Conservation (phyloP, 1,140 invertebrate species). For the Mycetomoellerius zeteki region DNA sequence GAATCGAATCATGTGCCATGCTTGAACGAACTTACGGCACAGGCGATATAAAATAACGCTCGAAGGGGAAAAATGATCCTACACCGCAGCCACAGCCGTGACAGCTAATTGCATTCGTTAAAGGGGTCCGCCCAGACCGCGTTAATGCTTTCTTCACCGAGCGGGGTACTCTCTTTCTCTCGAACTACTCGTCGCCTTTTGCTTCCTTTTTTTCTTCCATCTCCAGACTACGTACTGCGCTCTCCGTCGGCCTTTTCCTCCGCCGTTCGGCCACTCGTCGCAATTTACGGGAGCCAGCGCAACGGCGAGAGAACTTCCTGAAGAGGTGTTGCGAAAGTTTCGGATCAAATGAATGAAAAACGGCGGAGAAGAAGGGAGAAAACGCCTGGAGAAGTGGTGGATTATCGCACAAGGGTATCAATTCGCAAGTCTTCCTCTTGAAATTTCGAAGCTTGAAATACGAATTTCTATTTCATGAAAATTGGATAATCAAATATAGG, state of each 20-base stretch:
- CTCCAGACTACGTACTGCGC: neutral
- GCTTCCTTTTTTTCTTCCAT: constrained; percentile 3
- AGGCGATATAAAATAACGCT: constrained; percentile 60
- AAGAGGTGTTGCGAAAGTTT: constrained; percentile 59
- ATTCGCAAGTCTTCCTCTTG: neutral
- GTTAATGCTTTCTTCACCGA: constrained; percentile 47
- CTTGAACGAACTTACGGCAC: constrained; percentile 50
- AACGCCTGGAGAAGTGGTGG: constrained; percentile 14
- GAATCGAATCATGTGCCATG: constrained; percentile 57
- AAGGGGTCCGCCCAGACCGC: constrained; percentile 42
- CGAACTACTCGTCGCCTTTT: neutral
- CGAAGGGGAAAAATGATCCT: constrained; percentile 58
- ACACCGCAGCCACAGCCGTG: constrained; percentile 25
- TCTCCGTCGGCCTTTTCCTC: constrained; percentile 13
- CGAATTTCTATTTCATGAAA: neutral
- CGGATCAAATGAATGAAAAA: constrained; percentile 57
- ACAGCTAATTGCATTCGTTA: constrained; percentile 64
- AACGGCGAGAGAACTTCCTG: constrained; percentile 55
- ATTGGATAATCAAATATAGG: neutral
- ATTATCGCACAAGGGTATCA: constrained; percentile 26
- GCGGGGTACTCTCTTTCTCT: constrained; percentile 2
- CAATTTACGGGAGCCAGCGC: constrained; percentile 47
- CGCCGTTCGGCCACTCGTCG: constrained; percentile 35
- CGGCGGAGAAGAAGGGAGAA: neutral
- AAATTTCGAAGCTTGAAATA: neutral